Base-by-base conservation (phyloP, 2,888 invertebrate genomes). In the Diarsia rubi region DNA sequence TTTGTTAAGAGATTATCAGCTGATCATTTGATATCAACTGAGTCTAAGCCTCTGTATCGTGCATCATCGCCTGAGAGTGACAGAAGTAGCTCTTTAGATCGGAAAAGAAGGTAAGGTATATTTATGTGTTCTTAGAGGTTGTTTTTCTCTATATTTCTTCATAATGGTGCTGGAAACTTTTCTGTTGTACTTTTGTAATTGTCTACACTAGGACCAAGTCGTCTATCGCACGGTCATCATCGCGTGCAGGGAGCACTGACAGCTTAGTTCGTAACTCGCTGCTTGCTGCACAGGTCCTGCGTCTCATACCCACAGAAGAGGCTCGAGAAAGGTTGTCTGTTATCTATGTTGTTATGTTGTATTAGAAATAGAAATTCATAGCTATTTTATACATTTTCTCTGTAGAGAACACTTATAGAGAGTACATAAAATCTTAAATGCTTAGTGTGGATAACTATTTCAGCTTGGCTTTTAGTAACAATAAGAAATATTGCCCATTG, bases 251-350 rank as follows among this genome's bases (percentile, higher is more conserved):
- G 54, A 97, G 97, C 89, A 97, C 97, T 89, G 97, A 98, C 90
- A 98, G 97, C 92, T 96, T 98, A 89, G 98, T 98, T 52, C 97
- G 98, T 82, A 98, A 98, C 90, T 97, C 98, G 45, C 93, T 98
- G 84, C 97, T 98, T 90, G 98, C 98, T 60, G 98, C 98, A 79
- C 98, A 98, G 94, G 98, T 98, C 77, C 94, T 98, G 78, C 97
- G 98, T 93, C 97, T 98, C 79, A 98, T 98, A 91, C 98, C 98
- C 37, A 98, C 98, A 3, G 97, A 98, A 85, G 98, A 98, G 92
- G 98, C 98, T 45, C 96, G 98, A 88, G 98, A 98, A 95, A 97
- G 98, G 98, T 98, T 88, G 86, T 79, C 31, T 80, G 68, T 69
- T 76, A 65, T 73, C 57, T 62, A 64, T 73, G 69, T 71, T 75